These are phyloP conservation scores for Harpagifer antarcticus DNA, from an alignment of 2,797 vertebrate species.

Conservation along the genomic window DNA sequence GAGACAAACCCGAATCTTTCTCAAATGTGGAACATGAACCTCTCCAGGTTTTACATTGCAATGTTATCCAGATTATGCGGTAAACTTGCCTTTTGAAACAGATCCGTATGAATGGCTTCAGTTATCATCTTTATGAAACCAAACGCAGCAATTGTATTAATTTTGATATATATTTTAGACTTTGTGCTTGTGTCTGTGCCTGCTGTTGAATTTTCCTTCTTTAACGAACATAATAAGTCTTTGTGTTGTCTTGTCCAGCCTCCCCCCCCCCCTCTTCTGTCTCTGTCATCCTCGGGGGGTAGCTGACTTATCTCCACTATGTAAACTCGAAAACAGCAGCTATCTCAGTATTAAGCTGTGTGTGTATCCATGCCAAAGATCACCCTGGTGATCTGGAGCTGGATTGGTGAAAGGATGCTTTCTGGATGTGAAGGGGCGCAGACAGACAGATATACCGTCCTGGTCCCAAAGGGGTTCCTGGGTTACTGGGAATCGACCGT, in stretches of 20 bases:
- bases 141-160: background rate
- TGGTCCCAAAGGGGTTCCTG: slow-evolving; percentile 50
- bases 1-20: slow-evolving; percentile 3
- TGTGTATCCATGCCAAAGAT: slow-evolving; percentile 59
- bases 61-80: background rate
- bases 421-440: slow-evolving; percentile 23
- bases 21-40: slow-evolving; percentile 25
- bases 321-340: slow-evolving; percentile 61
- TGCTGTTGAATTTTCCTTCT: slow-evolving; percentile 33
- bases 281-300: slow-evolving; percentile 40
- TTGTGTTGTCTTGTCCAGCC: slow-evolving; percentile 37
- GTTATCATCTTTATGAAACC: background rate
- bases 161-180: slow-evolving; percentile 10
- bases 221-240: slow-evolving; percentile 48
- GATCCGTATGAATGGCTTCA: background rate
- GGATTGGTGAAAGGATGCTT: slow-evolving; percentile 23
- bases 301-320: slow-evolving; percentile 55
- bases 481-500: slow-evolving; percentile 59
- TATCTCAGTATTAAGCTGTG: slow-evolving; percentile 41
- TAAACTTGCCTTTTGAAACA: background rate
- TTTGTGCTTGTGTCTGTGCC: slow-evolving; percentile 6
- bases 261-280: background rate
- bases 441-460: slow-evolving; percentile 54
- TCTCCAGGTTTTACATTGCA: slow-evolving; percentile 20
- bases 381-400: slow-evolving; percentile 57